Conservation (phyloP, 2,113 vertebrate species). For the Eublepharis macularius region DNA sequence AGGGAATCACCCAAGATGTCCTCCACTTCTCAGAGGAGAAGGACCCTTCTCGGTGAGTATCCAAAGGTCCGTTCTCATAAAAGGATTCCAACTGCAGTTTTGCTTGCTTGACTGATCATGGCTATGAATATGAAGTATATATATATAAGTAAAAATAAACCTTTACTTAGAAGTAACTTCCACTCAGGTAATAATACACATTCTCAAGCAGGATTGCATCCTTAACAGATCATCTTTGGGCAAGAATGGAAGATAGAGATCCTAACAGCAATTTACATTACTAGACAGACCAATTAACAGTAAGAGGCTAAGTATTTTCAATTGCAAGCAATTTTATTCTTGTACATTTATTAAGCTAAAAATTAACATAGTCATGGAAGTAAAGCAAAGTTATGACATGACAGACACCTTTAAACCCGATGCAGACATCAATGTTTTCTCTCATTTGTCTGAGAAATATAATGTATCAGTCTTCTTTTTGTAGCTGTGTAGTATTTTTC, state of each 20-base stretch:
- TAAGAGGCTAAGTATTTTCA: background rate
- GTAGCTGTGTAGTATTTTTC: constrained; percentile 64
- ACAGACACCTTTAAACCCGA: background rate
- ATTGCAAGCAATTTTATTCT: background rate
- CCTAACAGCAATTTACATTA: background rate
- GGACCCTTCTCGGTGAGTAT: too few relatives aligned
- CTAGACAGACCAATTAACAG: background rate
- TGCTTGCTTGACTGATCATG: too few relatives aligned
- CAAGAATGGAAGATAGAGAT: background rate
- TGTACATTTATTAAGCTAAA: background rate
- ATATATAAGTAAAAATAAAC: too few relatives aligned
- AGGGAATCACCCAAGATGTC: too few relatives aligned
- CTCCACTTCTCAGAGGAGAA: too few relatives aligned
- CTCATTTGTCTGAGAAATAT: background rate
- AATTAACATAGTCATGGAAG: background rate
- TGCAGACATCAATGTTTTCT: background rate
- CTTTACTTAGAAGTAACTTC: too few relatives aligned
- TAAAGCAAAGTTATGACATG: background rate
- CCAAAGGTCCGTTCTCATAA: too few relatives aligned
- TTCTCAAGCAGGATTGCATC: too few relatives aligned
- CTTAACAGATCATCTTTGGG: background rate
- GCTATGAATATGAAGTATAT: too few relatives aligned
- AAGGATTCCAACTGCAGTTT: too few relatives aligned
- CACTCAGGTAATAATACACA: too few relatives aligned
- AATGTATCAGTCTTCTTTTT: constrained; percentile 67